Evolutionary conservation across 1,140 invertebrate species (phyloP).

Genomic region (Brachionus asplanchnoidis): DNA sequence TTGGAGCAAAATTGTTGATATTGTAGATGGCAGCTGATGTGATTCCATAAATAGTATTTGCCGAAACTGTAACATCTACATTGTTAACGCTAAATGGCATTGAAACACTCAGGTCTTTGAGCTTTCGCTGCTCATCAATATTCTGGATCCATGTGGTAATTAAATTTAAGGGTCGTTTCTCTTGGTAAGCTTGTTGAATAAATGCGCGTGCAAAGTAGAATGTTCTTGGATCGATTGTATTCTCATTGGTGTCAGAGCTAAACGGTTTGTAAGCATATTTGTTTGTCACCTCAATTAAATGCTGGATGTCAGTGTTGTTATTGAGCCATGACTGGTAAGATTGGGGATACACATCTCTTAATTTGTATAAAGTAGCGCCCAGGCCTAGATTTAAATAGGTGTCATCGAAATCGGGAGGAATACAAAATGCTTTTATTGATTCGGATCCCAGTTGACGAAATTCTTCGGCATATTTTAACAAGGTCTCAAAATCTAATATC

Average conservation of each 20-base stretch:
- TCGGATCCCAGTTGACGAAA: not conserved
- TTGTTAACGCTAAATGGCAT: constrained; percentile 53
- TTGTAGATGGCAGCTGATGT: constrained; percentile 47
- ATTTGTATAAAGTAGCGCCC: constrained; percentile 45
- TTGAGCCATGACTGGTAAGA: constrained; percentile 44
- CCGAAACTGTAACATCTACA: constrained; percentile 49
- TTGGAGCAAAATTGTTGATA: constrained; percentile 43
- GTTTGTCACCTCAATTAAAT: constrained; percentile 46
- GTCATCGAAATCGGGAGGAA: constrained; percentile 54
- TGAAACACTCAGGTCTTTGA: constrained; percentile 45
- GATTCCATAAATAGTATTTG: constrained; percentile 50
- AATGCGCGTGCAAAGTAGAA: constrained; percentile 48
- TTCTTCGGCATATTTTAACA: constrained; percentile 43
- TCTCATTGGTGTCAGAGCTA: constrained; percentile 45
- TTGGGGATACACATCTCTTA: constrained; percentile 43
- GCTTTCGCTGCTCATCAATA: constrained; percentile 45
- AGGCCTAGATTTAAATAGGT: constrained; percentile 52
- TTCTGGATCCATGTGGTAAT: constrained; percentile 51
- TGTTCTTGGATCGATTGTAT: constrained; percentile 50
- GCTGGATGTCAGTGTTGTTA: constrained; percentile 47
- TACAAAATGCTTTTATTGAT: constrained; percentile 46
- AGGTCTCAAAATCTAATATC: constrained; percentile 44
- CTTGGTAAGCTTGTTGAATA: constrained; percentile 43
- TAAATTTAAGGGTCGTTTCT: constrained; percentile 46
- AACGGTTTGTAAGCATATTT: constrained; percentile 50